Evolutionary conservation across 2,113 vertebrate genomes (phyloP).

Genomic region (Lophius piscatorius): DNA sequence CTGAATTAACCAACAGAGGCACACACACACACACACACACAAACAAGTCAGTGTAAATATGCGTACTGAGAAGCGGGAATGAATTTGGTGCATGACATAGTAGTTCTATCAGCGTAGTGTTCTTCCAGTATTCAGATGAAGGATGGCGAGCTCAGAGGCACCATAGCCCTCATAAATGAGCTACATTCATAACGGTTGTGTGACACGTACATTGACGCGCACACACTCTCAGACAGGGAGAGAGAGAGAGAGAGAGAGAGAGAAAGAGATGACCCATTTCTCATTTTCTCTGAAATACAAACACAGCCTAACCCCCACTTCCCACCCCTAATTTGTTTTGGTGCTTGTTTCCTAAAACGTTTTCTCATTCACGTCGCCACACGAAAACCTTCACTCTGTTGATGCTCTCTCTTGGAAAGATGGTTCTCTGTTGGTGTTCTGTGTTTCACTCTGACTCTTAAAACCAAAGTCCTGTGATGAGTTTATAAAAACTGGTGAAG

Average conservation of each 20-base stretch:
- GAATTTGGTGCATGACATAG: conserved; percentile 15
- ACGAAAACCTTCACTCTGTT: conserved; percentile 8
- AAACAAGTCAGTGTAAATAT: neutral
- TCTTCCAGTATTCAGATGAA: conserved; percentile 42
- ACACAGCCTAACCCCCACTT: neutral
- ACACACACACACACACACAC: conserved; percentile 6
- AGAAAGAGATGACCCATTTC: neutral
- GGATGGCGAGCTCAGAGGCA: conserved; percentile 34
- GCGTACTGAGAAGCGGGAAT: neutral
- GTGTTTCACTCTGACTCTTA: neutral
- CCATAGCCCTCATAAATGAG: conserved; percentile 45
- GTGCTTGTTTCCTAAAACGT: neutral
- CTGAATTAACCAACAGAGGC: conserved; percentile 4
- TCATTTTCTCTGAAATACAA: conserved; percentile 10
- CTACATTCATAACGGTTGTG: conserved; percentile 45
- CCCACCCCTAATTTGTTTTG: too few relatives aligned
- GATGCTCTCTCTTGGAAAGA: conserved; percentile 11
- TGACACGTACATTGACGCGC: conserved; percentile 6
- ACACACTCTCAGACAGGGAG: conserved; percentile 24
- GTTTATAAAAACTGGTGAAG: neutral
- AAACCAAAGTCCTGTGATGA: neutral
- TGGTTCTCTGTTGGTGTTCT: conserved; percentile 3
- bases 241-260: neutral
- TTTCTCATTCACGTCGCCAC: conserved; percentile 11
- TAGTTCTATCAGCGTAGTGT: conserved; percentile 23